Evolutionary conservation across 2,113 vertebrate species (phyloP), one percentile per base, ranked within the genome.

Genomic region (Thunnus thynnus): DNA sequence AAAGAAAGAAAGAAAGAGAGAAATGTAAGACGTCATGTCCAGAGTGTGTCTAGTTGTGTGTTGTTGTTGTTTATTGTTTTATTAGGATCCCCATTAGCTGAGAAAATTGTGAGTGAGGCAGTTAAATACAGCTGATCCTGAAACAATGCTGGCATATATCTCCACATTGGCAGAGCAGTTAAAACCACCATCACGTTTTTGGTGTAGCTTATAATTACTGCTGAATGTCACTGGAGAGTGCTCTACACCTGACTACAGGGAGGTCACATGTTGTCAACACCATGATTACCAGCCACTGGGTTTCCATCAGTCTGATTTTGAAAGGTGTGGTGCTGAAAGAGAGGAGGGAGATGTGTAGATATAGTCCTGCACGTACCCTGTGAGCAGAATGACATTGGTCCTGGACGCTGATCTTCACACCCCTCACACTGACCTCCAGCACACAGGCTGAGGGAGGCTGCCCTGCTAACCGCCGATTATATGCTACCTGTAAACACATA

Each of bases 401-500:
- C 85, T 95, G 93, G 55, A 95, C 94, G 5, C 90, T 94, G 83
- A 95, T 95, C 86, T 98, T 99, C 90, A 99, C 94, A 0, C 97
- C 98, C 70, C 95, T 96, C 80, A 97, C 92, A 17, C 95, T 98
- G 90, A 99, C 96, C 83, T 99, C 97, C 52, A 99, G 93, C 79
- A 97, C 95, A 67, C 97, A 99, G 68, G 95, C 92, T 3, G 97
- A 95, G 0, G 97, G 97, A 1, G 96, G 97, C 82, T 93, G 93
- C 76, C 96, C 89, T 54, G 72, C 96, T 93, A 54, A 95, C 94
- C 0, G 96, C 95, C 93, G 94, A 94, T 90, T 98, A 95, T 95
- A 96, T 25, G 96, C 97, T 20, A 99, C 98, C 98, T 99, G 92
- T 44, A 22, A n/a, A 76, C 47, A 84, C 10, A 85, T 5, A 11